These are phyloP conservation scores for Monopterus albus DNA, from an alignment of 2,113 vertebrate species.

Conservation along the genomic window DNA sequence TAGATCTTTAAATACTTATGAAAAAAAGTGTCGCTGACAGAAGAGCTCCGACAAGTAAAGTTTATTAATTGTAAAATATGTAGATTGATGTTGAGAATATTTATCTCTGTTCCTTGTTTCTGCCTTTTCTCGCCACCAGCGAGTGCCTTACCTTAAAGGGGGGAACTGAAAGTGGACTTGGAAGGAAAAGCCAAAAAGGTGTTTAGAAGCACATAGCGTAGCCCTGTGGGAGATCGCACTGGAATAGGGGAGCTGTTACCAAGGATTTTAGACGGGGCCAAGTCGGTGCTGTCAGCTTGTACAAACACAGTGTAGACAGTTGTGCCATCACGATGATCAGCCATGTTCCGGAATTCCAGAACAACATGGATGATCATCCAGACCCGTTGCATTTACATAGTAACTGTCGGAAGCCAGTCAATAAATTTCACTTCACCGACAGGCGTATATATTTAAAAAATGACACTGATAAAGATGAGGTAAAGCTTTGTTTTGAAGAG, in stretches of 20 bases:
- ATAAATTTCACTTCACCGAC: not conserved
- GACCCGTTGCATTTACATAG: not conserved
- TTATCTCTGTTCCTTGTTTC: too few species aligned
- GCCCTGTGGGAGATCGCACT: not conserved
- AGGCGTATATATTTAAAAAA: too few species aligned
- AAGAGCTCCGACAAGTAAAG: too few species aligned
- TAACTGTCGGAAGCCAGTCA: not conserved
- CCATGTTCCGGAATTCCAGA: not conserved
- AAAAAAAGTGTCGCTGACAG: not conserved
- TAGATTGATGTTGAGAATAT: too few species aligned
- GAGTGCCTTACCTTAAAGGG: constrained; percentile 80
- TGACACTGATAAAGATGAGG: too few species aligned
- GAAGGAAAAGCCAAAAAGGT: constrained; percentile 32
- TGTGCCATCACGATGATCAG: not conserved
- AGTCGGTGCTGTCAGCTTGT: not conserved
- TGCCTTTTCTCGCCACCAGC: constrained; percentile 64
- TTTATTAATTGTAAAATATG: too few species aligned
- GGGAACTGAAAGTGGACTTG: constrained; percentile 16
- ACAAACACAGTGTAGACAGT: not conserved
- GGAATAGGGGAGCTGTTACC: not conserved
- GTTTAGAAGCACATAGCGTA: constrained; percentile 3
- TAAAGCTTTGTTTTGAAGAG: too few species aligned
- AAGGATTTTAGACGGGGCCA: not conserved
- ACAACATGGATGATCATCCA: too few species aligned
- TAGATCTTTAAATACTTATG: not conserved